Evolutionary conservation across 1,140 invertebrate genomes (phyloP), one percentile per base, ranked within the genome.

Genomic region (Latrodectus geometricus): DNA sequence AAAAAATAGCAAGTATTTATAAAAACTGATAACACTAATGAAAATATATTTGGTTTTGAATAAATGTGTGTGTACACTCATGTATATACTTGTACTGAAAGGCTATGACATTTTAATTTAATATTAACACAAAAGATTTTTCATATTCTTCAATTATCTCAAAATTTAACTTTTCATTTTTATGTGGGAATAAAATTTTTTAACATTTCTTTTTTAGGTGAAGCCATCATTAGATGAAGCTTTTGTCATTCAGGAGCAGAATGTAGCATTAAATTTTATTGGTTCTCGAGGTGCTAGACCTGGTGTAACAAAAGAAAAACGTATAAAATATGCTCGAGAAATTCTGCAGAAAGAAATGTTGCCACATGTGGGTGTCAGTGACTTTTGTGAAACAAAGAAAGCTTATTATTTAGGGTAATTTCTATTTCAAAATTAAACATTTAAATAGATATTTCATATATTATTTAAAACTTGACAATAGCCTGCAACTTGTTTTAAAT

Each of bases 321-420:
- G 98, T 93, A 98, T 99, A 50, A 99, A 99, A 92, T 99, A 99
- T 92, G 98, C 98, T 0, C 94, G 96, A 90, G 98, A 99, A 95
- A 99, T 99, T 92, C 92, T 99, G 83, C 98, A 99, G 90, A 99
- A 99, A 90, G 98, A 99, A 96, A 99, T 99, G 97, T 94, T 99
- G 88, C 98, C 98, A 14, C 98, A 99, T 92, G 97, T 99, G 87
- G 98, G 98, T 89, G 97, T 99, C 8, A 98, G 97, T 74, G 98
- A 99, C 91, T 99, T 98, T 91, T 99, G 98, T 93, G 98, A 99
- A 93, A 99, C 98, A 0, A 99, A 99, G 91, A 99, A 99, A 91
- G 98, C 98, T 0, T 99, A 99, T 90, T 99, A 98, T 90, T 93
- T 99, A 54, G 97, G 97, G 92, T 94, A 90, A 90, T 90, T 89